Evolutionary conservation across 2,797 vertebrate species (phyloP), one percentile per base, ranked within the genome.

Genomic region (Acanthurus tractus): DNA sequence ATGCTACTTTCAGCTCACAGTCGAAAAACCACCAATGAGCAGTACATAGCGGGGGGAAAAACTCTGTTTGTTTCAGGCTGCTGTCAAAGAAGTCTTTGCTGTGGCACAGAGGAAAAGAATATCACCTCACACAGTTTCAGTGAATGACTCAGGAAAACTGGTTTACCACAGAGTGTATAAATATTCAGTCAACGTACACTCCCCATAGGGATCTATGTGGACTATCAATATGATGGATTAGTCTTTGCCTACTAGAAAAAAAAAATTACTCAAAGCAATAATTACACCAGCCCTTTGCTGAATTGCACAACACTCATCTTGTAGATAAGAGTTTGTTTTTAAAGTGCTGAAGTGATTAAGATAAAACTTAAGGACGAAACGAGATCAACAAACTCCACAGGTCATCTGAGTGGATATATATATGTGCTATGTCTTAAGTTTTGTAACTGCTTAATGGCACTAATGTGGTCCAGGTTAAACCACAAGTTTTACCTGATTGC

Each of bases 211-310:
- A 92, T 93, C 86, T 74, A 78, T 86, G 87, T 76, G 83, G 74
- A 86, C 85, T 82, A 89, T 91, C 89, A 89, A 89, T 89, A 89
- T 91, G 85, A 95, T 91, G 89, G 92, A 93, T 94, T 94, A 86
- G 84, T 78, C 78, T 85, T 89, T 87, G 80, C 86, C 81, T 59
- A 45, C 76, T 63, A 72, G 81, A 84, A 80, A 83, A 91, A 90
- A 89, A 91, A 89, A 89, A 92, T 90, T 91, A 90, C 76, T 87
- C 87, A 87, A 76, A 90, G 87, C 87, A 89, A 89, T 92, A 93
- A 94, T 94, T 90, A 89, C 80, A 86, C 64, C 59, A 79, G 70
- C 65, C 86, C 66, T 71, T 72, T 82, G 85, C 81, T 89, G 81
- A 89, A 87, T 75, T 59, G 74, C 72, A 71, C 69, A 63, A 63